These are phyloP conservation scores for Andrena hattorfiana DNA, from an alignment of 2,888 invertebrate species.

Conservation along the genomic window DNA sequence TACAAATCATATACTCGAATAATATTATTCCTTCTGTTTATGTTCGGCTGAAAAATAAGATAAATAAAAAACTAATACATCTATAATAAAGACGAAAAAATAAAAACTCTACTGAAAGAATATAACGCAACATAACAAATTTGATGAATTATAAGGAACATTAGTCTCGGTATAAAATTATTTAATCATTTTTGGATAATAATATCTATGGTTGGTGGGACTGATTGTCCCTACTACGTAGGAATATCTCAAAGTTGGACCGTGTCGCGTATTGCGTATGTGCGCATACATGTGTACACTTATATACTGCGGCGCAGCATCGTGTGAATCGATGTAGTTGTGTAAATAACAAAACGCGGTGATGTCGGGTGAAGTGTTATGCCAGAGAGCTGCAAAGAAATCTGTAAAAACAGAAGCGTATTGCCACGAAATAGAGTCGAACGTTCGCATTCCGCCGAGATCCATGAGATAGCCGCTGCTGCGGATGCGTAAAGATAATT, in stretches of 20 bases:
- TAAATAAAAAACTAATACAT: no score
- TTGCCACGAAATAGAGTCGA: constrained; percentile 15
- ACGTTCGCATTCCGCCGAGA: constrained; percentile 7
- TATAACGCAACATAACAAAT: no score
- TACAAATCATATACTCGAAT: no score
- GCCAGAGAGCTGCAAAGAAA: constrained; percentile 17
- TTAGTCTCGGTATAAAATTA: not conserved
- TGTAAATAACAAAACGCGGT: constrained; percentile 63
- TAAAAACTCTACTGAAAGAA: no score
- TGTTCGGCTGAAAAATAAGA: no score
- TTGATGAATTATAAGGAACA: no score
- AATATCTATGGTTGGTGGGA: constrained; percentile 23
- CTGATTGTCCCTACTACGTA: constrained; percentile 25
- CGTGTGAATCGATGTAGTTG: constrained; percentile 44
- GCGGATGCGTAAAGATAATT: constrained; percentile 9
- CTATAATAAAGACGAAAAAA: no score
- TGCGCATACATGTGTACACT: not conserved
- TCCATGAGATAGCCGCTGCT: not conserved
- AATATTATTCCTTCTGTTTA: no score
- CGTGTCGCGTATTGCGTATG: not conserved
- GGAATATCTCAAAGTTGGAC: constrained; percentile 30
- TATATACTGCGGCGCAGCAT: constrained; percentile 3
- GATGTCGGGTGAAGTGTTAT: constrained; percentile 41
- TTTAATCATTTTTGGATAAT: not conserved
- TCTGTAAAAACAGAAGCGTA: constrained; percentile 26